Conservation (phyloP, 2,113 vertebrate genomes). For the Platycercus adscitus region DNA sequence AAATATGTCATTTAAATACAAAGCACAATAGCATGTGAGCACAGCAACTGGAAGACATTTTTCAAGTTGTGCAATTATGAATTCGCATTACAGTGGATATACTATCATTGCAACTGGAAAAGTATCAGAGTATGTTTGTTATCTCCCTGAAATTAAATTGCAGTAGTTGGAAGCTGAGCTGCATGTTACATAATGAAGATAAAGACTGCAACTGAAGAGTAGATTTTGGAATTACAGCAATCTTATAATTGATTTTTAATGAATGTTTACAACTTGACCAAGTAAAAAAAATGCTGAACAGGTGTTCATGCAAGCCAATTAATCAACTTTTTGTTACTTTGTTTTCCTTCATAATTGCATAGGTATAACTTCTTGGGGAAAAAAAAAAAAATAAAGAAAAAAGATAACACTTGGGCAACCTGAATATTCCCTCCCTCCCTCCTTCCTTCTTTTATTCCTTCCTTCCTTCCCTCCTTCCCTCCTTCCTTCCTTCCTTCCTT, state of each 20-base stretch:
- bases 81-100: background rate
- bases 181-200: background rate
- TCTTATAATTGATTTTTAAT: background rate
- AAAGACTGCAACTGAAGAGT: background rate
- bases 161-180: background rate
- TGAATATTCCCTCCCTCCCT: background rate
- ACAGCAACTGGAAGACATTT: background rate
- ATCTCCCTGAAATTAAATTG: background rate
- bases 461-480: background rate
- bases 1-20: background rate
- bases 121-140: background rate
- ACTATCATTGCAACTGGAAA: background rate
- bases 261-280: background rate
- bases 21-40: background rate
- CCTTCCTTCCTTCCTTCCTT: no score
- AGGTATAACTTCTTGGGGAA: rapidly evolving
- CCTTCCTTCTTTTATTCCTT: no score
- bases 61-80: background rate
- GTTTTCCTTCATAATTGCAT: background rate
- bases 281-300: background rate
- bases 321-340: background rate
- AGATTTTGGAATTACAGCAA: background rate
- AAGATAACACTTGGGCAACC: background rate
- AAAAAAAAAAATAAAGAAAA: background rate
- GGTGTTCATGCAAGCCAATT: background rate